These are phyloP conservation scores for Polypterus bichir DNA, from an alignment of 2,113 vertebrate genomes.

Conservation along the genomic window DNA sequence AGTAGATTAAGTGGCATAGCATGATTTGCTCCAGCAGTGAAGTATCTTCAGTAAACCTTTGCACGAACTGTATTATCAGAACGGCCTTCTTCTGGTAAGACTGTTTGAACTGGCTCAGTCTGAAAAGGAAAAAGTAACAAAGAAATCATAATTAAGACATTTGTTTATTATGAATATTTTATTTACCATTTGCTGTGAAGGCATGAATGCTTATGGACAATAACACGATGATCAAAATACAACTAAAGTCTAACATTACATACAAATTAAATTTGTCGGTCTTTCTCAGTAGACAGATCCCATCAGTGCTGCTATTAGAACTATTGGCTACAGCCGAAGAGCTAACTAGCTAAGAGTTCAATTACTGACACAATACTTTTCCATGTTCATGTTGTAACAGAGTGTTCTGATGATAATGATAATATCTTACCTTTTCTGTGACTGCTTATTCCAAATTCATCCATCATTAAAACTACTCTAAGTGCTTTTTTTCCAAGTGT, in stretches of 20 bases:
- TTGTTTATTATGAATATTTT: neutral
- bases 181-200: too few species aligned
- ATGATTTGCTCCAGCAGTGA: slow-evolving; percentile 61
- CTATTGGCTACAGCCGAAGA: too few species aligned
- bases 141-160: neutral
- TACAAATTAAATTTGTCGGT: neutral
- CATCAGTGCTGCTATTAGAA: neutral
- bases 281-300: neutral
- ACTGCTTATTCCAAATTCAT: too few species aligned
- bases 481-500: too few species aligned
- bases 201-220: too few species aligned
- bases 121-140: slow-evolving; percentile 24
- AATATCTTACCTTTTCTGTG: too few species aligned
- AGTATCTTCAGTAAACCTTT: slow-evolving; percentile 68
- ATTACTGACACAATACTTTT: too few species aligned
- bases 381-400: too few species aligned
- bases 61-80: slow-evolving; percentile 62
- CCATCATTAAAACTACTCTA: too few species aligned
- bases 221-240: neutral
- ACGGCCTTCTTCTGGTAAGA: slow-evolving; percentile 62
- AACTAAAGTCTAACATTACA: neutral
- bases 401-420: too few species aligned
- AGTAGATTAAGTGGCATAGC: slow-evolving; percentile 48
- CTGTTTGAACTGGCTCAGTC: slow-evolving; percentile 46
- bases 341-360: too few species aligned